Conservation (phyloP, 2,113 vertebrate species). For the Suricata suricatta region DNA sequence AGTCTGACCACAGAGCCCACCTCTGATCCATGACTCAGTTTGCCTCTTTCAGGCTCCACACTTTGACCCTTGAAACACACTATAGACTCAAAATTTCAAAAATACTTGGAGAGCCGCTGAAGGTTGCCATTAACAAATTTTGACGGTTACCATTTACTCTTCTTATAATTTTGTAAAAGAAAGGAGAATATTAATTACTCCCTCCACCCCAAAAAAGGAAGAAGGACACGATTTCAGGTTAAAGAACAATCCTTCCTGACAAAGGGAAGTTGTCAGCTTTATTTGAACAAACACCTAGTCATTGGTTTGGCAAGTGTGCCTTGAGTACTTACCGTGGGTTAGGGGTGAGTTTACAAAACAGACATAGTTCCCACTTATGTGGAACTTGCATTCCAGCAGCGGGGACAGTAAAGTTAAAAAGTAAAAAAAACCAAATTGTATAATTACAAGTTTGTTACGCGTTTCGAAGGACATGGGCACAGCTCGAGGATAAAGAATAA, state of each 20-base stretch:
- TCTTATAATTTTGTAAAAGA: neutral
- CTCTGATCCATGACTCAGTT: neutral
- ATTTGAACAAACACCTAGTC: neutral
- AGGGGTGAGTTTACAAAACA: neutral
- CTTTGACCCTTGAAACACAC: neutral
- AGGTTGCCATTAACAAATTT: neutral
- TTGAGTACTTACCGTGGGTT: neutral
- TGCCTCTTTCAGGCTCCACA: neutral
- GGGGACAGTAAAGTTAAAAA: slow-evolving; percentile 18
- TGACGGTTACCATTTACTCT: neutral
- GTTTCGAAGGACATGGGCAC: neutral
- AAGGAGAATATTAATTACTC: neutral
- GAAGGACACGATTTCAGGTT: neutral
- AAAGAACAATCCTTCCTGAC: neutral
- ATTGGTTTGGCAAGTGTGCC: neutral
- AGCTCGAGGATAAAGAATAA: neutral
- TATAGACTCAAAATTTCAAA: neutral
- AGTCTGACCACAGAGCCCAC: neutral
- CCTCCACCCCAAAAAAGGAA: neutral
- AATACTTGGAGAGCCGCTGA: neutral
- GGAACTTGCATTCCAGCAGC: neutral
- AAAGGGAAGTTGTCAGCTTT: neutral
- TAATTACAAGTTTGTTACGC: slow-evolving; percentile 19
- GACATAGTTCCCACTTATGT: neutral
- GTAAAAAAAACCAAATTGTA: neutral